Evolutionary conservation across 2,888 invertebrate species (phyloP), one percentile per base, ranked within the genome.

Genomic region (Lutraria lutraria): DNA sequence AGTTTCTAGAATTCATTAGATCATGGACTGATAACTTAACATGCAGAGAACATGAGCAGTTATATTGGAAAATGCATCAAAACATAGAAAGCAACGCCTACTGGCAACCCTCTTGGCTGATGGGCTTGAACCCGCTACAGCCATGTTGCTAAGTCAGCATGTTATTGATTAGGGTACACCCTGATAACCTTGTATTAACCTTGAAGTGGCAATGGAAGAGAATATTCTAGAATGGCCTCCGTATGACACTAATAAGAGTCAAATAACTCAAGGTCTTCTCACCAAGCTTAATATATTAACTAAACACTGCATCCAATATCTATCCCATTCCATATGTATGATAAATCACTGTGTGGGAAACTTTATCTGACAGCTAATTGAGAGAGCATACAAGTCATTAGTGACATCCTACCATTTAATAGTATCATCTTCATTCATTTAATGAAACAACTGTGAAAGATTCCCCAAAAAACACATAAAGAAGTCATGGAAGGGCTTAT

Each of bases 261-360:
- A 34, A 31, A 76, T 34, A 76, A 31, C 31, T 76, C 76, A 76
- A n/a, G 10, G 25, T 68, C 21, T 68, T 68, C 63, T n/a, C 63
- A 68, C 25, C 63, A 1, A 68, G 12, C 21, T 43, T 25, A 68
- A 68, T 68, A 68, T 25, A 68, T 68, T 68, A 68, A 68, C 63
- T 25, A 68, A 68, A 68, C 63, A 68, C 25, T 10, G 4, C 25
- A 68, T 68, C 63, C 63, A 68, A 21, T 68, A 68, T 68, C 63
- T 25, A n/a, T 25, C 25, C 25, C n/a, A n/a, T 25, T n/a, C 63
- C 25, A 25, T n/a, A n/a, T 21, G n/a, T 68, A 68, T 25, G 25
- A 68, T 68, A 68, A n/a, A 68, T 68, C 63, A 68, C 12, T 25
- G n/a, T 68, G 63, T 68, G 12, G 63, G n/a, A 68, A 68, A 68